Conservation (phyloP, 2,797 vertebrate genomes). For the Chloroceryle inda region DNA sequence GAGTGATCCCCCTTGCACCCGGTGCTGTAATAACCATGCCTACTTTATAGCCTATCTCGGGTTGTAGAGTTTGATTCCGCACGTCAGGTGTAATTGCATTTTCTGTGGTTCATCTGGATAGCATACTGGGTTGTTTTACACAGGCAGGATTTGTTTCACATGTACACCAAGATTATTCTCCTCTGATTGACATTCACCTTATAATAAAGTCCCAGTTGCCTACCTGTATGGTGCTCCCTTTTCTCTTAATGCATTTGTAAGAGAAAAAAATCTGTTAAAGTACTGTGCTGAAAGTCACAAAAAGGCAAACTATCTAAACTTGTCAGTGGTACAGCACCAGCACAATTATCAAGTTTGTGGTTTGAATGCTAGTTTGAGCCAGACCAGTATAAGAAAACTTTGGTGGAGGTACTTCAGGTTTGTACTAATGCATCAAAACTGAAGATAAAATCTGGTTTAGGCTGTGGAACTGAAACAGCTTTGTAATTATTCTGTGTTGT, state of each 20-base stretch:
- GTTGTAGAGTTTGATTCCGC: too few relatives aligned
- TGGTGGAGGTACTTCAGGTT: neutral
- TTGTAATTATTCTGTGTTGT: neutral
- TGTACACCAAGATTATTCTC: conserved; percentile 52
- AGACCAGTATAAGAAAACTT: neutral
- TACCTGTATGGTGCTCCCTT: conserved; percentile 36
- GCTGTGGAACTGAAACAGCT: neutral
- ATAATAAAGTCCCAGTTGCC: conserved; percentile 52
- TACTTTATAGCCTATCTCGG: too few relatives aligned
- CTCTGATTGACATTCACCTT: conserved; percentile 73
- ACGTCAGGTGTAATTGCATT: conserved; percentile 57
- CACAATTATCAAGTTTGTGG: neutral
- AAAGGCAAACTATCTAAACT: neutral
- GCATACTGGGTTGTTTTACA: conserved; percentile 70
- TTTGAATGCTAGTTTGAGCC: neutral
- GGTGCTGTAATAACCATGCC: too few relatives aligned
- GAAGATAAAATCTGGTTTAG: neutral
- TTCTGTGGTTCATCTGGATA: conserved; percentile 70
- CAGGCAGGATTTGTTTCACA: conserved; percentile 70
- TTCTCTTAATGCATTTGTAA: conserved; percentile 29
- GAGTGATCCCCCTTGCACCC: too few relatives aligned
- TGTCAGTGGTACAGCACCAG: neutral
- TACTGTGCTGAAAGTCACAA: neutral
- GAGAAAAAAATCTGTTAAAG: conserved; percentile 23
- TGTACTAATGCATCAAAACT: neutral